These are phyloP conservation scores for Mayetiola destructor DNA, from an alignment of 2,888 invertebrate genomes.

Conservation along the genomic window DNA sequence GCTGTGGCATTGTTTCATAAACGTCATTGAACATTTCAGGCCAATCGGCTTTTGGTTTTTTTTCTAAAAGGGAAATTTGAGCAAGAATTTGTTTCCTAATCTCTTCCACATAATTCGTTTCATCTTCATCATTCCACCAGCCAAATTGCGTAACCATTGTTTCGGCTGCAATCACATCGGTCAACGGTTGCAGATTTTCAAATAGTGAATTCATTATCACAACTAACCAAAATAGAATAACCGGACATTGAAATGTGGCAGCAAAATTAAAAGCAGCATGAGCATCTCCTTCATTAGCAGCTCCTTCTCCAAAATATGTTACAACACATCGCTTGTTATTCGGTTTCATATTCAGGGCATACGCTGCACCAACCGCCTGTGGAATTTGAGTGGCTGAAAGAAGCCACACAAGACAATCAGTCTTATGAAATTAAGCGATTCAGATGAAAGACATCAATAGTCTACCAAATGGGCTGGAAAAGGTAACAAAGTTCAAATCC, in stretches of 20 bases:
- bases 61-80: slow-evolving; percentile 74
- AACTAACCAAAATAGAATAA: slow-evolving; percentile 80
- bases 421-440: too few species aligned
- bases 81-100: slow-evolving; percentile 56
- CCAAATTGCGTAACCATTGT: slow-evolving; percentile 98
- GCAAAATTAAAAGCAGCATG: slow-evolving; percentile 98
- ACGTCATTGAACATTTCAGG: slow-evolving; percentile 85
- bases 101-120: slow-evolving; percentile 52
- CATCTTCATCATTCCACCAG: slow-evolving; percentile 66
- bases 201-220: not conserved
- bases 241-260: slow-evolving; percentile 84
- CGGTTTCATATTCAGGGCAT: slow-evolving; percentile 63
- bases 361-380: slow-evolving; percentile 93
- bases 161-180: slow-evolving; percentile 63
- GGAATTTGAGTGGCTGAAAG: slow-evolving; percentile 81
- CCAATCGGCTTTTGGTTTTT: slow-evolving; percentile 71
- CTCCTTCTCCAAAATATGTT: slow-evolving; percentile 88
- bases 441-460: too few species aligned
- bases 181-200: too few species aligned
- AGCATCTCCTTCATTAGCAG: slow-evolving; percentile 96
- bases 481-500: slow-evolving; percentile 75
- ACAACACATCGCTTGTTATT: slow-evolving; percentile 54
- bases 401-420: too few species aligned
- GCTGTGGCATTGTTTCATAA: slow-evolving; percentile 67
- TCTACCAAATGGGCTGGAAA: slow-evolving; percentile 81